A percentile compares a stretch with the other conserved stretches of the same genome.
Conservation (phyloP, 2,797 vertebrate genomes). For the Sebastes itinus region DNA sequence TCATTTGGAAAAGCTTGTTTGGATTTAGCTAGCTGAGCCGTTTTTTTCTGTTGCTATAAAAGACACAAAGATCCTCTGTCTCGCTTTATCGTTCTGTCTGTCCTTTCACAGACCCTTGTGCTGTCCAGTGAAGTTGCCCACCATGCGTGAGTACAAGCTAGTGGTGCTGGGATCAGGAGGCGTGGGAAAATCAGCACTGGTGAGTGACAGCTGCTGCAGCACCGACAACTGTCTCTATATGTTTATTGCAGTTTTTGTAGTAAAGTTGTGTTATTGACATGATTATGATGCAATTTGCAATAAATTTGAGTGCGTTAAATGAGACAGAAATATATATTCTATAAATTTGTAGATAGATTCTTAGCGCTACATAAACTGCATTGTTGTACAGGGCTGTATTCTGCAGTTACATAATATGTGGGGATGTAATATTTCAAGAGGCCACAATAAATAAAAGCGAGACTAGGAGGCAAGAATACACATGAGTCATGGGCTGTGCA, state of each 20-base stretch:
- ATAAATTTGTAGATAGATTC: background rate
- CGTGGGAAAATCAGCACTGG: slow-evolving; percentile 98
- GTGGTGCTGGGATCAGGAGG: slow-evolving; percentile 99
- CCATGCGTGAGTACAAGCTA: slow-evolving; percentile 99
- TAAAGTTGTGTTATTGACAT: background rate
- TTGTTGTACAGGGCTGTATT: background rate
- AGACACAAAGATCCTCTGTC: slow-evolving; percentile 1
- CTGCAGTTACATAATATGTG: background rate
- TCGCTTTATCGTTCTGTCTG: background rate
- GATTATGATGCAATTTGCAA: background rate
- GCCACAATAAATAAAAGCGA: background rate
- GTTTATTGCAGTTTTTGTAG: background rate
- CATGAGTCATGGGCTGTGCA: background rate
- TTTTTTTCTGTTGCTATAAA: background rate
- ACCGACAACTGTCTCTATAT: background rate
- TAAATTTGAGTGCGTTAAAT: background rate
- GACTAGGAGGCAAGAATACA: background rate
- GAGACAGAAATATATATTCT: background rate
- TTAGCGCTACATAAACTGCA: background rate
- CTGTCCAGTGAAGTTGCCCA: slow-evolving; percentile 87
- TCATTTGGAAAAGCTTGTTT: background rate
- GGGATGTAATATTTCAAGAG: background rate
- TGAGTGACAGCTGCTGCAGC: slow-evolving; percentile 76
- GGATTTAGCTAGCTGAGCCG: background rate
- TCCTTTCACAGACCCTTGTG: slow-evolving; percentile 79